Conservation (phyloP, 2,888 invertebrate species). For the Mycalesis mineus region DNA sequence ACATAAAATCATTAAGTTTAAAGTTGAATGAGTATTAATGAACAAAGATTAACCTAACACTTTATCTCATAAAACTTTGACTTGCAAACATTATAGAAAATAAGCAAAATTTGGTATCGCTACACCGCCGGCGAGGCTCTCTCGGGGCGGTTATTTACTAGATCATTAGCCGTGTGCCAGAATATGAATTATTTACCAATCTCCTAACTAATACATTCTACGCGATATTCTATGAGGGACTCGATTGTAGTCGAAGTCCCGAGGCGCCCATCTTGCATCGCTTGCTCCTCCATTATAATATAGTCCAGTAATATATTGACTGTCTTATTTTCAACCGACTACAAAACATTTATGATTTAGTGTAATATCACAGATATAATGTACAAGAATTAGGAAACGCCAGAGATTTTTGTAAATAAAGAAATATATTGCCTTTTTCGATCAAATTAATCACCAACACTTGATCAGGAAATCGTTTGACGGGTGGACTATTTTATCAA, state of each 20-base stretch:
- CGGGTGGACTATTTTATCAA: too few species aligned
- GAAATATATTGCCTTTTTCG: too few species aligned
- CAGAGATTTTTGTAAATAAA: too few species aligned
- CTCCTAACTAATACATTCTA: neutral
- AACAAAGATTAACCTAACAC: too few species aligned
- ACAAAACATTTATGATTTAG: neutral
- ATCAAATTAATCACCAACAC: too few species aligned
- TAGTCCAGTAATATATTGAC: neutral
- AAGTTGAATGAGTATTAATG: too few species aligned
- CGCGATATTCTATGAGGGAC: neutral
- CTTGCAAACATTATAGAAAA: neutral
- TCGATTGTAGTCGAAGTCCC: neutral
- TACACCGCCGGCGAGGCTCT: neutral
- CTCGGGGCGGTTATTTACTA: neutral
- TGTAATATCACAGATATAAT: too few species aligned
- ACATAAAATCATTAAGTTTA: too few species aligned
- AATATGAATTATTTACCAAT: constrained; percentile 1
- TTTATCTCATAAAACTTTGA: neutral
- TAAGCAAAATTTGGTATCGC: neutral
- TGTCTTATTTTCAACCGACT: neutral
- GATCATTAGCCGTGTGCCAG: neutral
- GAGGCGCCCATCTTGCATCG: neutral
- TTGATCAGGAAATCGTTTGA: too few species aligned
- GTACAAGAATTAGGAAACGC: too few species aligned
- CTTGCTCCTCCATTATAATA: neutral